phyloP scores from a whole-genome alignment of 2,113 vertebrate species.

The Azemiops feae region DNA sequence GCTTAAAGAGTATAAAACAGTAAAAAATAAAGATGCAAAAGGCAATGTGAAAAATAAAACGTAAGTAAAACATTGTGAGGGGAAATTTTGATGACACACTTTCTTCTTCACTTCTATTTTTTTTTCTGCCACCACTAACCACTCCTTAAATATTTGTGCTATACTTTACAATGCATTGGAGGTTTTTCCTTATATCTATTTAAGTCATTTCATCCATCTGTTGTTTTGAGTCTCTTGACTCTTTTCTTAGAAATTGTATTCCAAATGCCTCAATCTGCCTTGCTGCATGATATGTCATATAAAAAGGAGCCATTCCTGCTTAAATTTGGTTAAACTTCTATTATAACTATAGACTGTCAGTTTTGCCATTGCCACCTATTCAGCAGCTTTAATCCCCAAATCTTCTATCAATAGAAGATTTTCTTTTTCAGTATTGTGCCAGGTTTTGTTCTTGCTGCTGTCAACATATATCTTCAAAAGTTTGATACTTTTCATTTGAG shows the following conservation, averaged over 20 bases:
- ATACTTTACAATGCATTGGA: neutral
- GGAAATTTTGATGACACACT: neutral
- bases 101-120: neutral
- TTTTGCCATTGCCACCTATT: neutral
- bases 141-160: neutral
- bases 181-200: neutral
- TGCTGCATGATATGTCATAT: neutral
- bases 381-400: neutral
- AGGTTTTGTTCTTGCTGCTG: neutral
- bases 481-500: neutral
- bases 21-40: neutral
- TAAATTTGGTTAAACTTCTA: neutral
- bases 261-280: neutral
- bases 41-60: neutral
- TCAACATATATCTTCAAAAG: neutral
- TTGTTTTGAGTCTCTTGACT: neutral
- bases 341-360: neutral
- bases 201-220: neutral
- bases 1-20: neutral
- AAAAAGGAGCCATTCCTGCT: neutral
- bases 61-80: neutral
- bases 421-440: neutral
- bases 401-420: neutral
- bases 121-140: neutral
- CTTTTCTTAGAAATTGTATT: neutral